These are phyloP conservation scores for Phortica variegata DNA, from an alignment of 1,140 invertebrate species.

Conservation along the genomic window DNA sequence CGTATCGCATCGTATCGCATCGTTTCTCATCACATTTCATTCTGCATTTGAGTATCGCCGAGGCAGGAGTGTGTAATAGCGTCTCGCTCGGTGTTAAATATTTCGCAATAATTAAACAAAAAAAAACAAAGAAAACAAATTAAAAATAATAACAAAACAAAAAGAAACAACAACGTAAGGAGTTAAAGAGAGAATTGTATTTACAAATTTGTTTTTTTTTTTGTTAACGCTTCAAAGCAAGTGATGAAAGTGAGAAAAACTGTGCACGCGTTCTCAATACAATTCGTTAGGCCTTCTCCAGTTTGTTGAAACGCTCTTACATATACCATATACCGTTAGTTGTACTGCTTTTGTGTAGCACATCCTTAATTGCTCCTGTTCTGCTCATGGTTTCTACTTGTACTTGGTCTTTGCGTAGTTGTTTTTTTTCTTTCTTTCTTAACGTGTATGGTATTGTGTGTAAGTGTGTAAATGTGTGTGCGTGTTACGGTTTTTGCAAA, in stretches of 20 bases:
- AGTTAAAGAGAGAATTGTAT: conserved; percentile 12
- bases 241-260: too few relatives aligned
- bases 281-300: too few relatives aligned
- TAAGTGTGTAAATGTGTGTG: conserved; percentile 1
- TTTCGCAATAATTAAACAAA: conserved; percentile 10
- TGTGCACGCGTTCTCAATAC: too few relatives aligned
- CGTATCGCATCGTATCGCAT: too few relatives aligned
- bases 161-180: conserved; percentile 14
- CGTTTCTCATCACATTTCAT: too few relatives aligned
- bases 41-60: conserved; percentile 45
- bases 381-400: conserved; percentile 6
- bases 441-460: conserved; percentile 7
- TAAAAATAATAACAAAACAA: conserved; percentile 10
- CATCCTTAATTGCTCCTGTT: conserved; percentile 22
- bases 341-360: conserved; percentile 11
- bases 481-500: conserved; percentile 19
- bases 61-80: too few relatives aligned
- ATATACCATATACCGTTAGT: too few relatives aligned
- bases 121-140: conserved; percentile 17
- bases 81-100: too few relatives aligned
- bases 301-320: too few relatives aligned
- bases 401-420: neutral
- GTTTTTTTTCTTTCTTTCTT: too few relatives aligned
- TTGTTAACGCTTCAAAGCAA: too few relatives aligned
- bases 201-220: neutral